A percentile compares a stretch with the other conserved stretches of the same genome.
These are phyloP conservation scores for Calephelis perditalis DNA, from an alignment of 2,888 invertebrate genomes.

Conservation along the genomic window DNA sequence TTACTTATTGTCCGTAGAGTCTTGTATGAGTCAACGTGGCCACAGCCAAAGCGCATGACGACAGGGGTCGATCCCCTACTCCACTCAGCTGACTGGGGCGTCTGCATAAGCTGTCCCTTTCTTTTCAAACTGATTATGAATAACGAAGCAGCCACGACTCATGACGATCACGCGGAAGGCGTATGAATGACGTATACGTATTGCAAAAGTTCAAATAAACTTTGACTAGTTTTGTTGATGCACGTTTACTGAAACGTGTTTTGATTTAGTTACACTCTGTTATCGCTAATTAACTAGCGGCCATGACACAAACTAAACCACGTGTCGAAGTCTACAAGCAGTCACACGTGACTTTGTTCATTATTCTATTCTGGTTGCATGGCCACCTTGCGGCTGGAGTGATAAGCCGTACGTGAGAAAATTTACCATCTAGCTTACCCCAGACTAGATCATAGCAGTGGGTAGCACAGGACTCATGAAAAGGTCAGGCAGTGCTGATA, in stretches of 20 bases:
- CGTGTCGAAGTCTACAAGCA: neutral
- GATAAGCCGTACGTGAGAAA: no score
- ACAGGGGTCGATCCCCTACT: constrained; percentile 18
- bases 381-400: no score
- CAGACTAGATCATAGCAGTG: no score
- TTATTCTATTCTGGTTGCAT: no score
- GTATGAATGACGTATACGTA: constrained; percentile 7
- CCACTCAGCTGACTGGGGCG: constrained; percentile 38
- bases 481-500: no score
- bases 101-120: constrained; percentile 15
- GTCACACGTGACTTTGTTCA: no score
- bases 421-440: no score
- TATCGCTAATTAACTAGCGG: neutral
- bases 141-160: neutral
- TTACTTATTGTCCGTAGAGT: neutral
- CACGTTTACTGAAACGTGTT: constrained; percentile 1
- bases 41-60: constrained; percentile 21
- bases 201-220: neutral
- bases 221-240: neutral
- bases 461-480: no score
- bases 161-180: constrained; percentile 2
- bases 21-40: constrained; percentile 17
- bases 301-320: neutral
- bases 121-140: neutral
- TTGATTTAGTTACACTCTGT: neutral